A percentile compares a stretch with the other conserved stretches of the same genome.
These are phyloP conservation scores for Synchiropus splendidus DNA, from an alignment of 2,113 vertebrate species.

Conservation along the genomic window DNA sequence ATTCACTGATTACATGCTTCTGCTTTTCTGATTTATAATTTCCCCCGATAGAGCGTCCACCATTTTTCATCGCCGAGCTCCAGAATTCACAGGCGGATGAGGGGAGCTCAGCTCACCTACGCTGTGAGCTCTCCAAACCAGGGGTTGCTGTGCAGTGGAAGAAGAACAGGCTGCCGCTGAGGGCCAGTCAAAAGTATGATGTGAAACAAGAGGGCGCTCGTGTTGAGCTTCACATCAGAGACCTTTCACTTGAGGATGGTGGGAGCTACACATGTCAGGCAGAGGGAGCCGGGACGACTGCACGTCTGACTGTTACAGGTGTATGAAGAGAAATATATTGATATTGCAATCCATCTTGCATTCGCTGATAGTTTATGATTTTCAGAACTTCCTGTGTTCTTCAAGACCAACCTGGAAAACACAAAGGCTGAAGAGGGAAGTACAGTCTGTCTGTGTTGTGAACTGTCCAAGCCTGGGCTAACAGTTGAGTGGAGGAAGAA, in stretches of 20 bases:
- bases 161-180: constrained; percentile 50
- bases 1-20: too few species aligned
- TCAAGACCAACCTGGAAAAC: constrained; percentile 16
- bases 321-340: constrained; percentile 2
- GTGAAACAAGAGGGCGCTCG: constrained; percentile 62
- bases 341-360: neutral
- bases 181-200: constrained; percentile 57
- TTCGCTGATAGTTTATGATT: too few species aligned
- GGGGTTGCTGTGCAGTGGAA: constrained; percentile 63
- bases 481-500: constrained; percentile 42
- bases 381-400: constrained; percentile 21
- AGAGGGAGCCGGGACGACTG: constrained; percentile 58
- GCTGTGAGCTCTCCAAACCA: constrained; percentile 67
- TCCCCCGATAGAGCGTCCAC: constrained; percentile 11
- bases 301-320: constrained; percentile 68
- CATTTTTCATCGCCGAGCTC: constrained; percentile 59
- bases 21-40: too few species aligned
- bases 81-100: constrained; percentile 61
- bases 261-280: constrained; percentile 71
- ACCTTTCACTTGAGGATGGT: constrained; percentile 51
- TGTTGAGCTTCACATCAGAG: constrained; percentile 59
- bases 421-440: constrained; percentile 25
- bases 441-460: constrained; percentile 24
- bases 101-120: constrained; percentile 29
- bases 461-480: constrained; percentile 35